Evolutionary conservation across 1,140 invertebrate species (phyloP), one percentile per base, ranked within the genome.

Genomic region (Macrotrachela quadricornifera): DNA sequence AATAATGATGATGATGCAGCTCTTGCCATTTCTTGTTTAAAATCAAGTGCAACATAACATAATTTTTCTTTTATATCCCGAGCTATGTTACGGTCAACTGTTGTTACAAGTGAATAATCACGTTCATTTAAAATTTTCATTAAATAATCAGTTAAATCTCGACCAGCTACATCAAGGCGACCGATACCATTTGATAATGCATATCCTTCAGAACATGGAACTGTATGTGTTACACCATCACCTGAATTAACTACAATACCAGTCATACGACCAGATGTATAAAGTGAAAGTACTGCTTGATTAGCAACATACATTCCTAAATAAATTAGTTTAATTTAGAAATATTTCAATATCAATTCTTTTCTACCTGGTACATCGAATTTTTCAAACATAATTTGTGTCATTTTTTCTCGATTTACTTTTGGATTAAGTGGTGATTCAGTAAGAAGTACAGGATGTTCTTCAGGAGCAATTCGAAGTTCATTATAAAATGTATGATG

Each of bases 361-460:
- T n/a, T n/a, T 17, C 85, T 79, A 56, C 86, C 85, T 67, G 85
- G 79, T 69, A 99, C 99, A 21, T 81, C 79, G 65, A 97, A 99
- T 64, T 91, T 91, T 71, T 99, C 94, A 74, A 99, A 99, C 92
- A 99, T 99, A 69, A 91, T 87, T 77, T 97, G 85, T 59, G 96
- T 83, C 88, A 99, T 94, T 72, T 91, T 94, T 73, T 97, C 85
- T 55, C 94, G 76, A 72, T 99, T 99, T 68, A 84, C 88, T 37
- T 79, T 81, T 39, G 94, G 94, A 76, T 99, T 99, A 85, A 99
- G 88, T 12, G 94, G 92, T n/a, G 94, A 90, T 68, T 99, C 94
- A 6, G 94, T 99, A 14, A 99, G 74, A 54, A 99, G 71, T 58
- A 97, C 84, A 75, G 96, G 95, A 60, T 86, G 88, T 60, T 95